Base-by-base conservation (phyloP, 2,113 vertebrate genomes). In the Tupaia tana region DNA sequence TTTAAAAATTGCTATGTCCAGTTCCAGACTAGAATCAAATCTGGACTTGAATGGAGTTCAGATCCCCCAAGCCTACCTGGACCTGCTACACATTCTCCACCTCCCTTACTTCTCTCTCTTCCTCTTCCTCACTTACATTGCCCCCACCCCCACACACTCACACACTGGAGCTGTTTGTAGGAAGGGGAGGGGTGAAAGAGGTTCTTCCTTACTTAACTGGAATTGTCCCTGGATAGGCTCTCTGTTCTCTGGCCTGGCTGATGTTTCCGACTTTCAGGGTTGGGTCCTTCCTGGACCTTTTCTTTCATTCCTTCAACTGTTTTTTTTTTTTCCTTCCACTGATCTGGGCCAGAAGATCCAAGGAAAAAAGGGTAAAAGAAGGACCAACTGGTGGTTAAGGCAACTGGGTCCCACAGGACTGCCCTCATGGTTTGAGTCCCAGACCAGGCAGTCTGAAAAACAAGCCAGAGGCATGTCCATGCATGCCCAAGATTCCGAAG, bases 51-150 rank as follows among this genome's bases (percentile, higher is more conserved):
- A 29, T 3, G 7, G 22, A 31, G 16, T 20, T 27, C 91, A 64
- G 9, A 31, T 19, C 6, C 59, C 24, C 7, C 9, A n/a, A n/a
- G n/a, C 10, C 5, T 2, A 3, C 75, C 69, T 58, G 19, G 3
- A 29, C 16, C 16, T 6, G 14, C 71, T 9, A 3, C 7, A 2
- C 1, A 0, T 19, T 31, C 27, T 34, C 15, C 15, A 11, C 16
- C 7, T n/a, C 18, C 34, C 70, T 34, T 71, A 29, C 20, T 25
- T 27, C 24, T 67, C 24, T 67, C 10, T 7, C 73, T 52, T 13
- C 7, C 31, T 83, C 58, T 82, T 27, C 24, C 63, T 64, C 66
- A 7, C 31, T 18, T 19, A 0, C 9, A 7, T 43, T 58, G n/a
- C 22, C 54, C 25, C 5, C 20, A 19, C n/a, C n/a, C n/a, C n/a